Evolutionary conservation across 2,888 invertebrate genomes (phyloP), one percentile per base, ranked within the genome.

Genomic region (Stenolophus ochropezus): DNA sequence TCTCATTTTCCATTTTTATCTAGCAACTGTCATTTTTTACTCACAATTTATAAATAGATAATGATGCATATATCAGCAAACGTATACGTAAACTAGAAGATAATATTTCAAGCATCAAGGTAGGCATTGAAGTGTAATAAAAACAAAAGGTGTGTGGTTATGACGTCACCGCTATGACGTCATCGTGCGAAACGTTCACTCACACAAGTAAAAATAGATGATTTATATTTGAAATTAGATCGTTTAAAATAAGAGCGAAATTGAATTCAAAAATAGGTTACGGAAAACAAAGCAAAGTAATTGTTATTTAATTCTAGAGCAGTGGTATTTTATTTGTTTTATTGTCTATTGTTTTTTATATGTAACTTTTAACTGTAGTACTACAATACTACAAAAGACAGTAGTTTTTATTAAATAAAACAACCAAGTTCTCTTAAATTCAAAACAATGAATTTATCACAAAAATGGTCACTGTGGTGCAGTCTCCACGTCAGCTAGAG

Each of bases 41-140:
- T 14, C 33, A 69, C 4, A 2, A 56, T 27, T 75, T 75, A 75
- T 75, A 75, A 75, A 75, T 75, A 75, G 75, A 75, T 56, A 75
- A 75, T 75, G 75, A 75, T 75, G 56, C 27, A 75, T 56, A 61
- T 27, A 61, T 61, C 6, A 6, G n/a, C n/a, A n/a, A n/a, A 25
- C 23, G n/a, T 33, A 69, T 18, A 33, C 33, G 27, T 27, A 65
- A 6, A 16, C 27, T 56, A 56, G 27, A 65, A 69, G 33, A 69
- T 69, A 69, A 69, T 11, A 23, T 25, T 61, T 21, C n/a, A 8
- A 61, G 25, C 21, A 51, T 27, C 18, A 33, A 27, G 25, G 75
- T 75, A 75, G 56, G 56, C 27, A 27, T 14, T 56, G 18, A 71
- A 4, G 33, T 33, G 33, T 27, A 71, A 71, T 71, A 49, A 51